phyloP scores from a whole-genome alignment of 64 coral and sea anemone species.

The Actinia tenebrosa region DNA sequence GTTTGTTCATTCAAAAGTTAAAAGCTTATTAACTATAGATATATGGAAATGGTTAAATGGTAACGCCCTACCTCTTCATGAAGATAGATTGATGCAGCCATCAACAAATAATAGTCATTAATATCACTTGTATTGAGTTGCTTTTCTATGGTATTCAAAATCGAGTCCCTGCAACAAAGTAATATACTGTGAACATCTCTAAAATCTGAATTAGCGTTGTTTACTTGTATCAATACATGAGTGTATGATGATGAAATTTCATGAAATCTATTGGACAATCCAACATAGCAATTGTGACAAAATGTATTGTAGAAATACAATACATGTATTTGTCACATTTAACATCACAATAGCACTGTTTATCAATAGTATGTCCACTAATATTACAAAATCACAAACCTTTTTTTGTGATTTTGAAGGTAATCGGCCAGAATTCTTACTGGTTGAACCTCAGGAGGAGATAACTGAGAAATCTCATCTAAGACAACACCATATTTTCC shows the following conservation, averaged over 20 bases:
- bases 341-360: too few species aligned
- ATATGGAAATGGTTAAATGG: not conserved
- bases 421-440: constrained; percentile 89
- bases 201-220: not conserved
- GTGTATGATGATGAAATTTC: too few species aligned
- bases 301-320: not conserved
- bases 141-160: constrained; percentile 83
- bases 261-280: too few species aligned
- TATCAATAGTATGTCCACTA: too few species aligned
- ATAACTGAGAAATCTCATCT: constrained; percentile 81
- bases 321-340: not conserved
- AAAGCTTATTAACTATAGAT: too few species aligned
- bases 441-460: constrained; percentile 89
- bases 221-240: too few species aligned
- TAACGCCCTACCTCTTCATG: constrained; percentile 59
- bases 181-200: not conserved
- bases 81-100: constrained; percentile 83
- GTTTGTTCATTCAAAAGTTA: too few species aligned
- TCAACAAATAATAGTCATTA: constrained; percentile 92
- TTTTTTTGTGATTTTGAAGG: constrained; percentile 84
- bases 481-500: constrained; percentile 95
- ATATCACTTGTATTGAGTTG: constrained; percentile 91
- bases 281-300: too few species aligned
- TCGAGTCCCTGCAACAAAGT: constrained; percentile 43
- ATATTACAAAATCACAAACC: constrained; percentile 10